phyloP scores from a whole-genome alignment of 2,888 invertebrate genomes.

The Acrobasis repandana region DNA sequence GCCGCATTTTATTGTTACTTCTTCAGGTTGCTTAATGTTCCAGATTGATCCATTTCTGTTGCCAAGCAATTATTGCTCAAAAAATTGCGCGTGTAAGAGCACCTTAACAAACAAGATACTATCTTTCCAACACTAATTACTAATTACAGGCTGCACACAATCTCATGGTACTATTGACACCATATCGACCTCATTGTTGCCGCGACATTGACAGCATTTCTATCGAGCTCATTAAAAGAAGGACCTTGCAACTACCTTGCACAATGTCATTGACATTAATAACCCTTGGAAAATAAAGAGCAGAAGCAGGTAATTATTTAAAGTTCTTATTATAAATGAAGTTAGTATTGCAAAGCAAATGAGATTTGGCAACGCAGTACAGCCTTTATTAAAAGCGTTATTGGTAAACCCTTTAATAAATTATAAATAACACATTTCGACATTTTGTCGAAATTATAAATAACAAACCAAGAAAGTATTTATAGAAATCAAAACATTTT shows the following conservation, averaged over 20 bases:
- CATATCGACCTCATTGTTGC: conserved; percentile 10
- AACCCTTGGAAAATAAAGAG: not conserved
- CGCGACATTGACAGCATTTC: conserved; percentile 3
- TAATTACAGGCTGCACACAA: conserved; percentile 2
- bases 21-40: too few species aligned
- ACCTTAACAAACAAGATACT: not conserved
- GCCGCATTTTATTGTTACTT: too few species aligned
- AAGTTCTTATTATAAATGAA: not conserved
- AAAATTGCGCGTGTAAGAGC: too few species aligned
- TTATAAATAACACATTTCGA: too few species aligned
- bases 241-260: not conserved
- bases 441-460: too few species aligned
- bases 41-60: too few species aligned
- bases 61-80: too few species aligned
- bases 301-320: not conserved
- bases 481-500: too few species aligned
- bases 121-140: conserved; percentile 1
- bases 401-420: too few species aligned
- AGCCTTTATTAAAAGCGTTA: too few species aligned
- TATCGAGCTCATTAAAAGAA: conserved; percentile 9
- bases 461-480: too few species aligned
- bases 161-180: not conserved
- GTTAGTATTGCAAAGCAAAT: not conserved
- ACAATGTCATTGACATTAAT: conserved; percentile 1
- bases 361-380: not conserved